Evolutionary conservation across 2,797 vertebrate genomes (phyloP).

Genomic region (Diglossa cyanea): DNA sequence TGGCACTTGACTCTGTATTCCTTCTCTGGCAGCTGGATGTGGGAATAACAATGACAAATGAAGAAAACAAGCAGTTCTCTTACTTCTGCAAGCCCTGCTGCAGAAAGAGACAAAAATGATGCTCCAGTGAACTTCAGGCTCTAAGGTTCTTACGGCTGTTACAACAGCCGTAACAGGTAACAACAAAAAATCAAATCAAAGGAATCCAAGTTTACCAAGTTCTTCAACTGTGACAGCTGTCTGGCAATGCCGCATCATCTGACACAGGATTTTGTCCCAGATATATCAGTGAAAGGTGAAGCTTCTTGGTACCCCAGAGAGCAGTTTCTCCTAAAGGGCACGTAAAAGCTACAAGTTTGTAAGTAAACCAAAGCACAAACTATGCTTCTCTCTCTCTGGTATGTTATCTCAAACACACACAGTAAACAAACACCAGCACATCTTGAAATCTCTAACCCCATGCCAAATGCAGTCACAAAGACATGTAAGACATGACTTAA

Average conservation of each 20-base stretch:
- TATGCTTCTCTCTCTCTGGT: background rate
- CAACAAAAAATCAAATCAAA: background rate
- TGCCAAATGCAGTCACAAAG: background rate
- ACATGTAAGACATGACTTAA: background rate
- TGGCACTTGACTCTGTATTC: background rate
- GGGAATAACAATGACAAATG: background rate
- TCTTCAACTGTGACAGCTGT: background rate
- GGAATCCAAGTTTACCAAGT: background rate
- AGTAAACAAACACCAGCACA: conserved; percentile 15
- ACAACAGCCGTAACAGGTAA: too few relatives aligned
- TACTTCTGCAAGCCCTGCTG: background rate
- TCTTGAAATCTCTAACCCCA: background rate
- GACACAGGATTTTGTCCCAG: background rate
- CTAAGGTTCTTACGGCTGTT: background rate
- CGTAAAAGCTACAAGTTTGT: background rate
- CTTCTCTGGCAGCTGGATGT: background rate
- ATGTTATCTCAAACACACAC: background rate
- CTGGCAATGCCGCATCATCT: background rate
- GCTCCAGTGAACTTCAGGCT: background rate
- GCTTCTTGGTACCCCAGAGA: background rate
- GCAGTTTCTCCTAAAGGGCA: background rate
- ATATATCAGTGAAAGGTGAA: background rate
- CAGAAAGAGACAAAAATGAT: background rate
- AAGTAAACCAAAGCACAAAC: background rate
- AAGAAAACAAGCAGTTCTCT: background rate